Evolutionary conservation across 2,113 vertebrate genomes (phyloP), one percentile per base, ranked within the genome.

Genomic region (Ranitomeya variabilis): DNA sequence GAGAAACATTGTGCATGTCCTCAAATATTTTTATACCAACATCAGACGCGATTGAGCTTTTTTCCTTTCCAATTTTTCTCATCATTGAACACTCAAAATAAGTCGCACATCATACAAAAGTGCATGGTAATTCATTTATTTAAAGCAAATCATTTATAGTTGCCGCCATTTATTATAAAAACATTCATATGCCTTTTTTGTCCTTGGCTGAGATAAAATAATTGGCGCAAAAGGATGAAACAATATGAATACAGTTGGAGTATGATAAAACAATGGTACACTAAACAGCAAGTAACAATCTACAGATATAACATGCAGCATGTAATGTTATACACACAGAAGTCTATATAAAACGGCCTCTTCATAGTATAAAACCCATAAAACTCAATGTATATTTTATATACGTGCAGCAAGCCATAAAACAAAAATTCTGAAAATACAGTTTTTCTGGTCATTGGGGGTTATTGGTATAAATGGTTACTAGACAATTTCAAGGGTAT

Each of bases 221-320:
- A 45, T n/a, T n/a, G 21, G 7, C 9, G 37, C 31, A 74, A 45
- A 31, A 45, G 71, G 16, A 45, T 45, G 26, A 73, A 73, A 73
- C 67, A 71, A 14, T 23, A 2, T 71, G 19, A 66, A 66, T 8
- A 66, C 21, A 66, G n/a, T 66, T n/a, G 64, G 64, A 66, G 64
- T 66, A 66, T 66, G 19, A 66, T 66, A 66, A 73, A 71, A 31
- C 26, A 73, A 73, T 37, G 26, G 69, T 73, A 37, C 69, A 73
- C 69, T 6, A 73, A 31, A 37, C 26, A 74, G 71, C 71, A 74
- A 19, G 71, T 45, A 74, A 74, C 71, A 74, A 74, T 74, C 71
- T 37, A 74, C 8, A 4, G 15, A 45, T 74, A 74, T 19, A 51
- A 31, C 71, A 74, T 45, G 37, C 15, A 74, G 31, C 14, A 74